Evolutionary conservation across 2,113 vertebrate genomes (phyloP).

Genomic region (Sylvietta virens): DNA sequence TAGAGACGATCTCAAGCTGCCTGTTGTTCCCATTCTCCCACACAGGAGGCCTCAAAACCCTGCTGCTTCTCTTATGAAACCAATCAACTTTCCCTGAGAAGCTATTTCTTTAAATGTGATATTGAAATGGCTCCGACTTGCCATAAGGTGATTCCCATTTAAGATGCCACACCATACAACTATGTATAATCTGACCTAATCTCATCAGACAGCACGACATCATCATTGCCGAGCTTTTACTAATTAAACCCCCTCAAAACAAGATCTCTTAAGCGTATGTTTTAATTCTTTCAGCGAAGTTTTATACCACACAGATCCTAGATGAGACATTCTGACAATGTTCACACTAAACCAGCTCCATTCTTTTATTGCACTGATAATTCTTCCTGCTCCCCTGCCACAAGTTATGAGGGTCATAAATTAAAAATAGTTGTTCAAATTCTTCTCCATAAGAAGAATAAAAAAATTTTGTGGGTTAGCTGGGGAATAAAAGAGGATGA

Average conservation of each 20-base stretch:
- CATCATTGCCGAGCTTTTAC: neutral
- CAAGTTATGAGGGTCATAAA: slow-evolving; percentile 17
- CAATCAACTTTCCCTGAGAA: slow-evolving; percentile 50
- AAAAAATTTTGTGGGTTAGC: neutral
- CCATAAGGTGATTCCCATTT: slow-evolving; percentile 39
- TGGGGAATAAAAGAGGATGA: neutral
- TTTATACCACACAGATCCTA: slow-evolving; percentile 30
- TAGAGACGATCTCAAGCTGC: neutral
- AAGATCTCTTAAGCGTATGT: slow-evolving; percentile 4
- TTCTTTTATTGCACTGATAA: slow-evolving; percentile 26
- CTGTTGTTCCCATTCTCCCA: slow-evolving; percentile 7
- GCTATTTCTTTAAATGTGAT: slow-evolving; percentile 42
- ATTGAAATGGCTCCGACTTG: neutral
- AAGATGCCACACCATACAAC: neutral
- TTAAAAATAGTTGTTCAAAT: slow-evolving; percentile 21
- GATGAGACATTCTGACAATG: slow-evolving; percentile 36
- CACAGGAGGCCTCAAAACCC: slow-evolving; percentile 40
- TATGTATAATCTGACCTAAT: slow-evolving; percentile 46
- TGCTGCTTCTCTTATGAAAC: slow-evolving; percentile 61
- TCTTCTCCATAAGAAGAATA: neutral
- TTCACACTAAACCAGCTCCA: neutral
- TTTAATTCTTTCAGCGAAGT: slow-evolving; percentile 33
- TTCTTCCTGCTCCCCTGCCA: neutral
- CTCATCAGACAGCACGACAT: slow-evolving; percentile 42
- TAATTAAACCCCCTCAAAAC: slow-evolving; percentile 31